Evolutionary conservation across 2,797 vertebrate species (phyloP).

Genomic region (Scyliorhinus canicula): DNA sequence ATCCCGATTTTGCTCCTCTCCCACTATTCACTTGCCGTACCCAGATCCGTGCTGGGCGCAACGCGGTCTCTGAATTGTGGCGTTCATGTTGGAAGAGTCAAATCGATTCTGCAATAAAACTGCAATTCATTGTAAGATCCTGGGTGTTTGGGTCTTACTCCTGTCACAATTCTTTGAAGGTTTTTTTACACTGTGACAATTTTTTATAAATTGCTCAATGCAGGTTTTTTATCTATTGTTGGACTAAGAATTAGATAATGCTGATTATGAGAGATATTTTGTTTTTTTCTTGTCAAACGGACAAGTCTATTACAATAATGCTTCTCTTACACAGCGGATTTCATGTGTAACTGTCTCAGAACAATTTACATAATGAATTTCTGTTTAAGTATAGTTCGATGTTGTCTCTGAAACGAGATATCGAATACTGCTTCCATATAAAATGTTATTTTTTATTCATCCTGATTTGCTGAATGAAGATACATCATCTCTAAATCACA

Average conservation of each 20-base stretch:
- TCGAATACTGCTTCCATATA: neutral
- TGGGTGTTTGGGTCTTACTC: neutral
- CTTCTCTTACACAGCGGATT: neutral
- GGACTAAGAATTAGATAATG: neutral
- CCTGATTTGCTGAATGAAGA: neutral
- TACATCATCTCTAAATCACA: neutral
- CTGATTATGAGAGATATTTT: neutral
- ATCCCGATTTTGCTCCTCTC: no score
- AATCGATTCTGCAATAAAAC: neutral
- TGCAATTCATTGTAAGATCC: no score
- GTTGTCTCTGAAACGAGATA: neutral
- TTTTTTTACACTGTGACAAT: neutral
- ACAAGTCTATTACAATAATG: neutral
- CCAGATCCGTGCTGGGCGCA: no score
- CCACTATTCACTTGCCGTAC: no score
- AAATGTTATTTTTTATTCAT: neutral
- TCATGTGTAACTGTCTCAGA: neutral
- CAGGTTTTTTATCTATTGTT: neutral
- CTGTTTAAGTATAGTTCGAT: neutral
- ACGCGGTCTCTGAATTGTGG: no score
- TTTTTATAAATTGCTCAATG: neutral
- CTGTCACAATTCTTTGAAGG: neutral
- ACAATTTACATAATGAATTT: neutral
- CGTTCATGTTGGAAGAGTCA: neutral
- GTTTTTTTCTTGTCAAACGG: neutral